Base-by-base conservation (phyloP, 1,140 invertebrate genomes). In the Venustaconcha ellipsiformis region DNA sequence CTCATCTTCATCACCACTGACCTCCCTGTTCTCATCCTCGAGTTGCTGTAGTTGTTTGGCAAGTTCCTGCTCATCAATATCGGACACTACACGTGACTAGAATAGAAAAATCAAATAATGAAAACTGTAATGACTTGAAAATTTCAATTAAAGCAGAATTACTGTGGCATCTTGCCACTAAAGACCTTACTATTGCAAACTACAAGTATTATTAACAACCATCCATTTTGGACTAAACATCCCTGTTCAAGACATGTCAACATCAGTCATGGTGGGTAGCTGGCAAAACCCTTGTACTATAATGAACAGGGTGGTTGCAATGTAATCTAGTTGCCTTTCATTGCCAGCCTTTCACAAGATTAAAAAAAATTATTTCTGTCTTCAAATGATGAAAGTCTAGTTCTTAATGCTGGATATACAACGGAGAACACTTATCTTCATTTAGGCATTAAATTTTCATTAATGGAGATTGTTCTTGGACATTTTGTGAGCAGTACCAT, bases 71-170 rank as follows among this genome's bases (percentile, higher is more conserved):
- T 99, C 98, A 90, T 99, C 98, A 15, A 95, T 94, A 67, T 98
- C 97, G 30, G 98, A 99, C 14, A 99, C 97, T 67, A 99, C 97
- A 93, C 99, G 98, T 63, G 97, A 97, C 95, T 97, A 85, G 68
- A 87, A 83, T 72, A 78, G 15, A 70, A 6, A 75, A 26, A 72
- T 72, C 15, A 56, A 55, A 64, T 78, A 64, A 11, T 20, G 63
- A n/a, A 3, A 20, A 12, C 14, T 56, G 14, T 62, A 6, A 14
- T 30, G n/a, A 23, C 4, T 48, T 62, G 26, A 14, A 13, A 23
- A 37, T 55, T 37, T 11, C 23, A 26, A 13, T 3, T 23, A 1
- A 14, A 55, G 13, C 18, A 18, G 18, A 67, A 67, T 13, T 1
- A 11, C 18, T 26, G 48, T n/a, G 37, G n/a, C 12, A 13, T 1